A percentile compares a stretch with the other conserved stretches of the same genome.
phyloP scores from a whole-genome alignment of 2,888 invertebrate genomes.

The Acronicta alni region DNA sequence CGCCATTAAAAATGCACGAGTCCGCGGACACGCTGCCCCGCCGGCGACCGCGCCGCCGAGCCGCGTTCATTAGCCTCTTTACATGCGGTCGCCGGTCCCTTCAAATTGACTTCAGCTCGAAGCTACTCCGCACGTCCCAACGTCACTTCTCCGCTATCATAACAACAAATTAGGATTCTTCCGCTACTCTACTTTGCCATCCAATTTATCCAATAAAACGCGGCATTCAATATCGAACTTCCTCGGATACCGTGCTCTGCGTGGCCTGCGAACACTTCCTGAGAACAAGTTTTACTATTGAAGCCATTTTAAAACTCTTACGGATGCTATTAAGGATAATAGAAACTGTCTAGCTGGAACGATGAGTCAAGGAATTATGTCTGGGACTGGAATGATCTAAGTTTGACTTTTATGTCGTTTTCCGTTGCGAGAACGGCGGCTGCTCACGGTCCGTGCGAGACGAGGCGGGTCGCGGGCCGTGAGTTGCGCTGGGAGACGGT shows the following conservation, averaged over 20 bases:
- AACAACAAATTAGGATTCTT: conserved; percentile 66
- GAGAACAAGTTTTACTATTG: conserved; percentile 84
- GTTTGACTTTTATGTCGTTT: conserved; percentile 80
- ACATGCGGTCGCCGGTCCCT: conserved; percentile 63
- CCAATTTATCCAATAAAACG: conserved; percentile 84
- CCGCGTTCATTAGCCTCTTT: conserved; percentile 81
- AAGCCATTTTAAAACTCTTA: conserved; percentile 87
- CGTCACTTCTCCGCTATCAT: conserved; percentile 61
- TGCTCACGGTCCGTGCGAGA: conserved; percentile 60
- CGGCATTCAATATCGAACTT: conserved; percentile 84
- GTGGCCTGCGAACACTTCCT: conserved; percentile 81
- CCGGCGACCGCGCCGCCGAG: conserved; percentile 42
- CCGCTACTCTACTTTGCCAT: conserved; percentile 64
- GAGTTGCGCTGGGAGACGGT: conserved; percentile 41
- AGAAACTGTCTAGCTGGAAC: conserved; percentile 83
- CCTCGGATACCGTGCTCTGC: conserved; percentile 72
- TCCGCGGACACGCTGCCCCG: conserved; percentile 81
- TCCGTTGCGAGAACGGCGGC: conserved; percentile 58
- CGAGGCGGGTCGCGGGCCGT: conserved; percentile 50
- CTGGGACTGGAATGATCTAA: conserved; percentile 81
- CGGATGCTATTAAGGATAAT: conserved; percentile 87
- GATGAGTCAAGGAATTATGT: conserved; percentile 85
- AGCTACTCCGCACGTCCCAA: conserved; percentile 46
- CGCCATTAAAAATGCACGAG: conserved; percentile 88
- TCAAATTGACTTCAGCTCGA: conserved; percentile 63